A percentile compares a stretch with the other conserved stretches of the same genome.
phyloP scores from a whole-genome alignment of 2,888 invertebrate genomes.

The Pterobdella sp. region DNA sequence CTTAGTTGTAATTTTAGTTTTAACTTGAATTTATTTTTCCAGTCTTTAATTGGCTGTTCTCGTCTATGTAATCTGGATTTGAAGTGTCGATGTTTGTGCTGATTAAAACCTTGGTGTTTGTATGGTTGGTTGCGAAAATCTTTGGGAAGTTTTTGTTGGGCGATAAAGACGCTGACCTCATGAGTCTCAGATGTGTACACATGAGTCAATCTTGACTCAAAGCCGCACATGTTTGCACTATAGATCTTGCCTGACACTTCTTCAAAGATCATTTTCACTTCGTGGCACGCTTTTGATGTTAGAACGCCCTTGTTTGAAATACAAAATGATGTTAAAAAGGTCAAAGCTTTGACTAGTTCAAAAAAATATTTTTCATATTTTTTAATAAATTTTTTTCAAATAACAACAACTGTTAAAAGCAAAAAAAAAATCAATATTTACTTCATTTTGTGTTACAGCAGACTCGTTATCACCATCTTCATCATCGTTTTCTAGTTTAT shows the following conservation, averaged over 20 bases:
- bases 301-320: neutral
- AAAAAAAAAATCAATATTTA: neutral
- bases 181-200: conserved; percentile 4
- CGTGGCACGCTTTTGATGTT: neutral
- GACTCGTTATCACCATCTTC: neutral
- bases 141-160: neutral
- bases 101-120: neutral
- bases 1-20: too few relatives aligned
- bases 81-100: neutral
- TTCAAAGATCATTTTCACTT: neutral
- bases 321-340: too few relatives aligned
- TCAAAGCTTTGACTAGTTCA: too few relatives aligned
- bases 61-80: too few relatives aligned
- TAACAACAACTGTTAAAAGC: too few relatives aligned
- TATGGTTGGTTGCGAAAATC: neutral
- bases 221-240: neutral
- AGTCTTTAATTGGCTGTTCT: too few relatives aligned
- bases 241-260: neutral
- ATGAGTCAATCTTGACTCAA: neutral
- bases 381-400: conserved; percentile 2
- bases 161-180: neutral
- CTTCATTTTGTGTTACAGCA: too few relatives aligned
- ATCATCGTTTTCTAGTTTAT: too few relatives aligned
- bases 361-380: too few relatives aligned
- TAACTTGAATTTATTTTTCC: too few relatives aligned